These are phyloP conservation scores for Nycticorax nycticorax DNA, from an alignment of 2,113 vertebrate genomes.

Conservation along the genomic window DNA sequence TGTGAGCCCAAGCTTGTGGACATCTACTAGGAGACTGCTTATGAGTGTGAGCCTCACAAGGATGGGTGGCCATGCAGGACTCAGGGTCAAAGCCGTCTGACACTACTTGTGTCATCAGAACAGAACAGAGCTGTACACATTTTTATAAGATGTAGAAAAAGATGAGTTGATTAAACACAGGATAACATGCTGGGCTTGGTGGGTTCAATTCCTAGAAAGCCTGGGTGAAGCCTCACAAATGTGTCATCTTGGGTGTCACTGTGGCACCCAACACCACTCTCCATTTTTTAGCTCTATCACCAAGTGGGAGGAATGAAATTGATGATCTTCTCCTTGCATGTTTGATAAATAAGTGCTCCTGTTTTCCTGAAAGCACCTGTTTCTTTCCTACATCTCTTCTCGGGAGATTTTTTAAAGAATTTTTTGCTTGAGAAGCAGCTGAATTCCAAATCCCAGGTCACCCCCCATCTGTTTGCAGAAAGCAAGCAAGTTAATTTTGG, in stretches of 20 bases:
- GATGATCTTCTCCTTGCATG: not conserved
- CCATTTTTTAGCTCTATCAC: not conserved
- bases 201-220: not conserved
- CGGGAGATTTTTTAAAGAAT: constrained; percentile 14
- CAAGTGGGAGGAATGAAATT: constrained; percentile 41
- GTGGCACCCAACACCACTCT: not conserved
- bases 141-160: not conserved
- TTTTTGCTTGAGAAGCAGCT: constrained; percentile 29
- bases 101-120: not conserved
- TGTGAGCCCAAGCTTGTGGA: not conserved
- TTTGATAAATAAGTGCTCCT: constrained; percentile 37
- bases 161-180: not conserved
- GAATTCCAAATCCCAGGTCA: constrained; percentile 58
- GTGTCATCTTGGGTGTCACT: not conserved
- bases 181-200: not conserved
- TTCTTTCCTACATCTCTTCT: constrained; percentile 34
- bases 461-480: constrained; percentile 49
- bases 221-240: not conserved
- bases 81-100: not conserved
- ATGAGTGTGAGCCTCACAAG: not conserved
- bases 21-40: not conserved
- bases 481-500: constrained; percentile 49
- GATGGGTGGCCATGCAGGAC: not conserved
- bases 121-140: not conserved
- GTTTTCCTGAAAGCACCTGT: constrained; percentile 31